These are phyloP conservation scores for Cryptocheilus praepositus DNA, from an alignment of 2,888 invertebrate genomes.

Conservation along the genomic window DNA sequence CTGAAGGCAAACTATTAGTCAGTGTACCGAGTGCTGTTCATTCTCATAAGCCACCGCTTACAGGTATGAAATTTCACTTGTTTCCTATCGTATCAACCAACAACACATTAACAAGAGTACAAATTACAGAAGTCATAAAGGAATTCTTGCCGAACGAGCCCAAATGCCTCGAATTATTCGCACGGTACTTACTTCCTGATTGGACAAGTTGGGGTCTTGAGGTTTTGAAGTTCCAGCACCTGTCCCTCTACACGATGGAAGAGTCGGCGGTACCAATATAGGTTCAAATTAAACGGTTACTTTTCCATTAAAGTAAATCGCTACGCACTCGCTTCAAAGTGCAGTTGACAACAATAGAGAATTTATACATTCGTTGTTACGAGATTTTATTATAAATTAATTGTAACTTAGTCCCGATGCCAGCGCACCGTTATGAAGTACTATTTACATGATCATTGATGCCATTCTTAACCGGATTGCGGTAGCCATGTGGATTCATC, in stretches of 20 bases:
- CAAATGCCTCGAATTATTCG: constrained; percentile 91
- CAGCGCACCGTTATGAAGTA: constrained; percentile 35
- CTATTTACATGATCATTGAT: constrained; percentile 39
- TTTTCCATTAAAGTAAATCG: too few relatives aligned
- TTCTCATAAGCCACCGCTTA: constrained; percentile 95
- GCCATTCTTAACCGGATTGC: constrained; percentile 70
- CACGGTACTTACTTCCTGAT: constrained; percentile 89
- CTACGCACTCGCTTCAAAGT: not conserved
- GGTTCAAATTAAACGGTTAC: not conserved
- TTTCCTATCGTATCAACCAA: not conserved
- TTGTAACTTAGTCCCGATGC: constrained; percentile 6
- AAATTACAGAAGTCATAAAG: constrained; percentile 80
- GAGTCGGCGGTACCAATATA: constrained; percentile 22
- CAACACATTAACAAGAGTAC: constrained; percentile 14
- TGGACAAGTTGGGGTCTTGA: constrained; percentile 93
- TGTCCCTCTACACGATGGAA: constrained; percentile 60
- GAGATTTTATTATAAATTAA: constrained; percentile 40
- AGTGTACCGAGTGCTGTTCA: constrained; percentile 95
- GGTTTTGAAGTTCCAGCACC: constrained; percentile 88
- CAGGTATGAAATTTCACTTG: constrained; percentile 74
- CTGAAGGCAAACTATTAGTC: constrained; percentile 80
- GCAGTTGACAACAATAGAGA: not conserved
- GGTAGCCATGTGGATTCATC: constrained; percentile 92
- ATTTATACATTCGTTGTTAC: constrained; percentile 5
- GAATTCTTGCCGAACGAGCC: constrained; percentile 78